Evolutionary conservation across 2,113 vertebrate species (phyloP), one percentile per base, ranked within the genome.

Genomic region (Alces alces): DNA sequence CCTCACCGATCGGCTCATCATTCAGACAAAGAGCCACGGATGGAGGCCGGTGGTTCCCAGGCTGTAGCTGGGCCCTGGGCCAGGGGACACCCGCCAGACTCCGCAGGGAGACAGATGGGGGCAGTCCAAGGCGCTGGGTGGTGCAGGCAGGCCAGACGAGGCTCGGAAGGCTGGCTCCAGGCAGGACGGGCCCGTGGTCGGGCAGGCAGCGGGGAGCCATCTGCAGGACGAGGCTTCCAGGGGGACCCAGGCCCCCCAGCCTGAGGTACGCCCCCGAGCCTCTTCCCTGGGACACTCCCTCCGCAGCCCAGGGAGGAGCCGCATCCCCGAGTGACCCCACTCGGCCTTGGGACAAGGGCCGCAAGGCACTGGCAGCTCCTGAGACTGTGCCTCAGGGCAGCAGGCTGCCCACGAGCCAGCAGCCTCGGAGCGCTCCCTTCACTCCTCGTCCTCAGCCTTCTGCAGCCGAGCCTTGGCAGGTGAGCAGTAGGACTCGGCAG

Each of bases 271-370:
- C 28, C 55, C 17, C 14, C 3, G 12, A 14, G n/a, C 12, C 13
- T n/a, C 15, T 45, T 16, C 17, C 43, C 7, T 23, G 15, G 19
- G 86, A 55, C 9, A 33, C 43, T 66, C 58, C 89, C 54, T 82
- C 85, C 12, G 0, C 2, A 1, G 39, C 86, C 7, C 0, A 1
- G 0, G 30, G 45, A n/a, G 30, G 33, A 16, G 45, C 27, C 43
- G 0, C 23, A 43, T 70, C 91, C 90, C 94, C 2, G 0, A 19
- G 66, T 27, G 66, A 92, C 80, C 52, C 61, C 7, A 11, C 15
- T 58, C 73, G 12, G 78, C 89, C 39, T 79, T 55, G 28, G 61
- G 64, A 54, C 30, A 45, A 50, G 87, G 36, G 64, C 76, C 4
- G 2, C 7, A 7, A 58, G 88, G 83, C 2, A 0, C 57, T 78